Evolutionary conservation across 2,797 vertebrate species (phyloP), one percentile per base, ranked within the genome.

Genomic region (Tiaroga cobitis): DNA sequence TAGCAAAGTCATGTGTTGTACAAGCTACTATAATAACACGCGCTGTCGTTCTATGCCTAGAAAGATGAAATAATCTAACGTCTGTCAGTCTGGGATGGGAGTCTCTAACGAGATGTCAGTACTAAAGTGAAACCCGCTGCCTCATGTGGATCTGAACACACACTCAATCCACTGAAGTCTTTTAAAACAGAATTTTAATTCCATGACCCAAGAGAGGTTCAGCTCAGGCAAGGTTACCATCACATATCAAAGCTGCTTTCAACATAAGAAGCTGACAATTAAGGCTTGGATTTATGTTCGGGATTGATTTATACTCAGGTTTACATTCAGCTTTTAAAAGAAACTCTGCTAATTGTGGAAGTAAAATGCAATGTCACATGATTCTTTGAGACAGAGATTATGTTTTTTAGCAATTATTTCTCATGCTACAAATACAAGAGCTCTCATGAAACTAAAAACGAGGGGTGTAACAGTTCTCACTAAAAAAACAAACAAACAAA

Each of bases 121-220:
- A 39, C 74, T 59, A 70, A 84, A 84, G 37, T 29, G 39, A 63
- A 54, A 85, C 54, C 37, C 9, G 37, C 37, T n/a, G 49, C 74
- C 54, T 63, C 29, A 18, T 74, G 81, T 19, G 16, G 37, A 73
- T 59, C 51, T 61, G 63, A 54, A 32, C 9, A n/a, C 68, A 32
- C 15, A 18, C 54, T 49, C 29, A 65, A 80, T 80, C 54, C 54
- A 80, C 54, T 74, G 83, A 85, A 72, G 77, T 59, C 83, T 80
- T 68, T 72, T 73, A 49, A 73, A 80, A 80, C 76, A 80, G 76
- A 85, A 80, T 85, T 85, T 73, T 80, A 85, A 85, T 80, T 85
- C 83, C 49, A 39, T 73, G 76, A 85, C 76, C 77, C 65, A 59
- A 16, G 49, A 81, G 61, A 86, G 49, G 46, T 26, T 82, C 41